Conservation (phyloP, 2,888 invertebrate genomes). For the Pogonocherus hispidulus region DNA sequence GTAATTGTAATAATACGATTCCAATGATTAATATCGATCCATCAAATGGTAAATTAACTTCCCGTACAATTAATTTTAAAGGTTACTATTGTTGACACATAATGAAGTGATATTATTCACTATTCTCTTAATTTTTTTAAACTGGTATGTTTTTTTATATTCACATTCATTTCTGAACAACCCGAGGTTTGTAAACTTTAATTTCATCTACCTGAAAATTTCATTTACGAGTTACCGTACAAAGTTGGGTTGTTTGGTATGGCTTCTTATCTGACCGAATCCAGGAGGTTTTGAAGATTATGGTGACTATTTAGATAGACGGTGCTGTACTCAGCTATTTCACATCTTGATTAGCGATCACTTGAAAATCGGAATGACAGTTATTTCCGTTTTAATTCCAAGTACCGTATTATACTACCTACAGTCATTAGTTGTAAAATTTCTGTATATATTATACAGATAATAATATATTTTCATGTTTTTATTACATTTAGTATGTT, state of each 20-base stretch:
- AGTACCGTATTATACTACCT: constrained; percentile 51
- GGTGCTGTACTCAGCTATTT: constrained; percentile 55
- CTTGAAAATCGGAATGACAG: constrained; percentile 60
- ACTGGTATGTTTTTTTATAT: not conserved
- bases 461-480: constrained; percentile 62
- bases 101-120: no score
- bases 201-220: no score
- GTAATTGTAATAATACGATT: not conserved
- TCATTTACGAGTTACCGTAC: no score
- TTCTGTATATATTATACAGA: constrained; percentile 67
- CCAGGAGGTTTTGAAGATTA: no score
- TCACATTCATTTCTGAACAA: not conserved
- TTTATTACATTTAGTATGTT: constrained; percentile 66
- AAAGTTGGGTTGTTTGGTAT: no score
- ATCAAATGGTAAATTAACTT: no score
- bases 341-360: constrained; percentile 61
- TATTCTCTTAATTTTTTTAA: no score
- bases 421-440: constrained; percentile 64
- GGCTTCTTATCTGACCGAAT: not conserved
- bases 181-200: not conserved
- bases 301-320: constrained; percentile 28
- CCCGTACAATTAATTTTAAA: not conserved
- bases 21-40: no score
- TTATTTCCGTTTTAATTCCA: constrained; percentile 58
- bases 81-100: not conserved